Evolutionary conservation across 1,140 invertebrate genomes (phyloP).

Genomic region (Drosophila nigromelanica): DNA sequence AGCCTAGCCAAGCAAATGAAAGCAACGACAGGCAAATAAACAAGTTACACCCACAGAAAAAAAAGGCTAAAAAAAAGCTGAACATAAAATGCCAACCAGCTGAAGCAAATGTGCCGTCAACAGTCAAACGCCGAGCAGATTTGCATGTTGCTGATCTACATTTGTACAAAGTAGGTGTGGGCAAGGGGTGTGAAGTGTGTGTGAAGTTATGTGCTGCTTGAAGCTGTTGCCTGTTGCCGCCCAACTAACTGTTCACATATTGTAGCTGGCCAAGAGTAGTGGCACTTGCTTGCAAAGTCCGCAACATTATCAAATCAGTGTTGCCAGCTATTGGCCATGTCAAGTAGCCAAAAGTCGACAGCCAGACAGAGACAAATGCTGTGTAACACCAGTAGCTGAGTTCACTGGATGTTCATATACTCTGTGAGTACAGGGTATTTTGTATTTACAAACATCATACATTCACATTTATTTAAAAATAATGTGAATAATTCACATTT

Average conservation of each 20-base stretch:
- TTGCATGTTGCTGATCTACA: slow-evolving; percentile 71
- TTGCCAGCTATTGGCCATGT: neutral
- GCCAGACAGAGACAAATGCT: neutral
- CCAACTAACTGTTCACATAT: slow-evolving; percentile 26
- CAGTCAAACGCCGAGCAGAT: slow-evolving; percentile 67
- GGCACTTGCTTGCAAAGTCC: slow-evolving; percentile 2
- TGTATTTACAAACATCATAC: neutral
- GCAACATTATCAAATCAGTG: slow-evolving; percentile 31
- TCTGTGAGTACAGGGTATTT: too few species aligned
- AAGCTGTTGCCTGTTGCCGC: neutral
- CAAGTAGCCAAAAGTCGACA: neutral
- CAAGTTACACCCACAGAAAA: slow-evolving; percentile 38
- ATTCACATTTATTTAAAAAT: neutral
- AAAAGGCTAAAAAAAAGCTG: slow-evolving; percentile 15
- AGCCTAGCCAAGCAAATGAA: slow-evolving; percentile 68
- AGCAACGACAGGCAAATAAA: slow-evolving; percentile 77
- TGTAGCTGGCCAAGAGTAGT: slow-evolving; percentile 25
- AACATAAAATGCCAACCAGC: slow-evolving; percentile 56
- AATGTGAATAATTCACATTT: neutral
- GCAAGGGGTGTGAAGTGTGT: slow-evolving; percentile 19
- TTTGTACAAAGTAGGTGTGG: slow-evolving; percentile 11
- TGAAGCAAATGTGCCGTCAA: slow-evolving; percentile 75
- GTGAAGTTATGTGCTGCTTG: slow-evolving; percentile 16
- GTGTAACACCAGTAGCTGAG: neutral
- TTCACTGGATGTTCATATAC: neutral